Percentiles rank a stretch among this genome's conserved stretches.
Conservation (phyloP, 2,113 vertebrate species). For the Burhinus oedicnemus region DNA sequence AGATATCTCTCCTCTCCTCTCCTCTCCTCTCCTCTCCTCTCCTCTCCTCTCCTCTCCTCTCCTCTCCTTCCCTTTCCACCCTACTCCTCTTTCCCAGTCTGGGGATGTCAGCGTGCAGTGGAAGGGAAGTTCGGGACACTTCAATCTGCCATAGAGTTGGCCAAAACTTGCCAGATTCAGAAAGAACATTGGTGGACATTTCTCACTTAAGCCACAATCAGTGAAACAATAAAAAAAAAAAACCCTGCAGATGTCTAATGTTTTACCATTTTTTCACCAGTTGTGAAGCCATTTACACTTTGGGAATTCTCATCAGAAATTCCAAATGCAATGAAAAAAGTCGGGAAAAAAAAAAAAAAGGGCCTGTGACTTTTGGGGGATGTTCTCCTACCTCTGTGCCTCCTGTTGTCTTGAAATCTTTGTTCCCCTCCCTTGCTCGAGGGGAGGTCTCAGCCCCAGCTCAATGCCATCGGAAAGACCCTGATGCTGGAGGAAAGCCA, state of each 20-base stretch:
- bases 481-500: background rate
- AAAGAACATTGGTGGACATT: background rate
- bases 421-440: rapidly evolving
- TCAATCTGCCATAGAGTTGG: background rate
- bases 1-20: background rate
- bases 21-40: background rate
- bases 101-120: background rate
- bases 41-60: background rate
- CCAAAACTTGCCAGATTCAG: background rate
- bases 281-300: background rate
- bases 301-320: background rate
- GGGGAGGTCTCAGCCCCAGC: background rate
- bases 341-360: background rate
- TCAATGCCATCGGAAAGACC: background rate
- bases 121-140: background rate
- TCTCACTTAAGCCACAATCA: background rate
- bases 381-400: background rate
- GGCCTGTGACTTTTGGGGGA: background rate
- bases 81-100: background rate
- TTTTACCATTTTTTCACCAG: background rate
- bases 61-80: background rate
- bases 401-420: background rate
- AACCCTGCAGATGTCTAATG: rapidly evolving
- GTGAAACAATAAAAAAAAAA: too few relatives aligned
- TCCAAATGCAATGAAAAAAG: background rate